phyloP scores from a whole-genome alignment of 2,113 vertebrate genomes.

The Desmodus rotundus region DNA sequence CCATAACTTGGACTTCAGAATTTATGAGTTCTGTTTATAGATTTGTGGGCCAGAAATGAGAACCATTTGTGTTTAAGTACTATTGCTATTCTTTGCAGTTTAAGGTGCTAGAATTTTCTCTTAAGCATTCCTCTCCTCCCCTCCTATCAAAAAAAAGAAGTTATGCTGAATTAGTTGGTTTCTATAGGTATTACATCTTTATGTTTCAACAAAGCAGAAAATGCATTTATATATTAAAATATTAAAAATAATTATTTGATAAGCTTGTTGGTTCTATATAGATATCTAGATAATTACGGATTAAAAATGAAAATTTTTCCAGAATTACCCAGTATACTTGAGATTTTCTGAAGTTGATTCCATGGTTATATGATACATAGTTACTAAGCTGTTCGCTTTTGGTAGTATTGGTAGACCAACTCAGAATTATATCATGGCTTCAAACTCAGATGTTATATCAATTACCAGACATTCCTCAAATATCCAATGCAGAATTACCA shows the following conservation, averaged over 20 bases:
- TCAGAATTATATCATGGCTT: slow-evolving; percentile 6
- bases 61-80: slow-evolving; percentile 34
- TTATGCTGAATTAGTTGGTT: background rate
- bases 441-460: background rate
- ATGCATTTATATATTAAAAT: background rate
- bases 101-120: background rate
- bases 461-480: slow-evolving; percentile 17
- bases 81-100: background rate
- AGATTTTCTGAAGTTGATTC: background rate
- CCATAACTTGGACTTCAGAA: background rate
- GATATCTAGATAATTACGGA: background rate
- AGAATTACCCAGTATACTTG: background rate
- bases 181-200: background rate
- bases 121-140: background rate
- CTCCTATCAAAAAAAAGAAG: background rate
- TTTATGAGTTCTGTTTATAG: slow-evolving; percentile 52
- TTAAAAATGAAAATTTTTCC: background rate
- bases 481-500: background rate
- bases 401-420: background rate
- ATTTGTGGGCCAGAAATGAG: slow-evolving; percentile 21
- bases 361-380: background rate
- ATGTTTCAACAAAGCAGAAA: background rate
- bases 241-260: background rate
- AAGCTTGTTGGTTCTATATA: background rate
- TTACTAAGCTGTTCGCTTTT: background rate